Evolutionary conservation across 2,797 vertebrate genomes (phyloP).

Genomic region (Leptoclinus maculatus): DNA sequence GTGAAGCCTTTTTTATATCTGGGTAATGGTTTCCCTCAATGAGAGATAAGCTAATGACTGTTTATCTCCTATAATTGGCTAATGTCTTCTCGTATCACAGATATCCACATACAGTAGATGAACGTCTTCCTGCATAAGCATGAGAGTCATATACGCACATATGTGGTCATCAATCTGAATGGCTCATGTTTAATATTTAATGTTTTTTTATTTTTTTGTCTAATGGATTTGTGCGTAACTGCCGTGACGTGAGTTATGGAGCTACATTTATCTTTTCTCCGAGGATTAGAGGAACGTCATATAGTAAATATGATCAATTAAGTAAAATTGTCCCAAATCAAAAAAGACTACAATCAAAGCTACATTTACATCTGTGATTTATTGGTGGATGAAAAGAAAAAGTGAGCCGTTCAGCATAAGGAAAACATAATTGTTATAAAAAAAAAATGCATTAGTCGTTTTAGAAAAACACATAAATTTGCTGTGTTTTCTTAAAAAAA

Average conservation of each 20-base stretch:
- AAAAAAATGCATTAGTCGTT: too few relatives aligned
- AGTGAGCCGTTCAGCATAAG: background rate
- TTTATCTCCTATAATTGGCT: conserved; percentile 56
- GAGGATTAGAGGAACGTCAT: background rate
- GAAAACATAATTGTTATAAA: too few relatives aligned
- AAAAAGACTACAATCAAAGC: background rate
- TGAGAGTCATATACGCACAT: background rate
- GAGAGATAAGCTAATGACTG: conserved; percentile 33
- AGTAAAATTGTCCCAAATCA: background rate
- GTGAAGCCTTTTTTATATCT: conserved; percentile 26
- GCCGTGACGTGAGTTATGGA: conserved; percentile 27
- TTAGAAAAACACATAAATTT: background rate
- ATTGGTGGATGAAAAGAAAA: background rate
- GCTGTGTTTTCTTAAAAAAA: background rate
- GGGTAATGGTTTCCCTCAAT: conserved; percentile 43
- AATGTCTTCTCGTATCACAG: conserved; percentile 31
- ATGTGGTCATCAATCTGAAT: conserved; percentile 21
- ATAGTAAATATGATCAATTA: background rate
- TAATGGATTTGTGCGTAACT: conserved; percentile 54
- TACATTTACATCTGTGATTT: background rate
- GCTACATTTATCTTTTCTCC: conserved; percentile 17
- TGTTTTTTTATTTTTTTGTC: conserved; percentile 23
- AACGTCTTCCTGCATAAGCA: background rate
- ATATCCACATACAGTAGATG: background rate
- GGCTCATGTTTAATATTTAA: conserved; percentile 58